These are phyloP conservation scores for Eulithis testata DNA, from an alignment of 2,888 invertebrate genomes.

Conservation along the genomic window DNA sequence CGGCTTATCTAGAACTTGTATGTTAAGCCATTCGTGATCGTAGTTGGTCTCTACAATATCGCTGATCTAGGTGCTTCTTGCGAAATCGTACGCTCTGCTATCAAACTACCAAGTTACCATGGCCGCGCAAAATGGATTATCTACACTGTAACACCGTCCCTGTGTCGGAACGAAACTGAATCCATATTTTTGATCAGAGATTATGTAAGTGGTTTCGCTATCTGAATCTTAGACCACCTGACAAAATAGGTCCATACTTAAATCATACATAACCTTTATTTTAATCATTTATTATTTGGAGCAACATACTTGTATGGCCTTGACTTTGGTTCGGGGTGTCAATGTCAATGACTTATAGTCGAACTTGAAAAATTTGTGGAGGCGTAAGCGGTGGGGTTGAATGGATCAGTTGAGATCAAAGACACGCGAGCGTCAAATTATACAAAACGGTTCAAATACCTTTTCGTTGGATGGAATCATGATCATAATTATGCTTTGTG, in stretches of 20 bases:
- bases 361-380: conserved; percentile 35
- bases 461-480: too few species aligned
- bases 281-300: neutral
- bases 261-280: too few species aligned
- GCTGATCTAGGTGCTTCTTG: conserved; percentile 58
- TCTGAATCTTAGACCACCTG: neutral
- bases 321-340: conserved; percentile 46
- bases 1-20: neutral
- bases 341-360: conserved; percentile 49
- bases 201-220: neutral
- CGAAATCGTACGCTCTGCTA: conserved; percentile 72
- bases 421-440: conserved; percentile 48
- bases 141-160: conserved; percentile 56
- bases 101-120: conserved; percentile 54
- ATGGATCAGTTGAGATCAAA: conserved; percentile 35
- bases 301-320: conserved; percentile 35
- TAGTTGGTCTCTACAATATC: conserved; percentile 34
- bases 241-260: neutral
- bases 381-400: conserved; percentile 41
- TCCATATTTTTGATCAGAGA: conserved; percentile 27
- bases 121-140: conserved; percentile 59
- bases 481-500: too few species aligned
- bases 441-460: conserved; percentile 19
- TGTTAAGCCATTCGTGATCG: conserved; percentile 8
- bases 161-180: conserved; percentile 42